phyloP scores from a whole-genome alignment of 1,140 invertebrate species.

The Macrocentrus cingulum region DNA sequence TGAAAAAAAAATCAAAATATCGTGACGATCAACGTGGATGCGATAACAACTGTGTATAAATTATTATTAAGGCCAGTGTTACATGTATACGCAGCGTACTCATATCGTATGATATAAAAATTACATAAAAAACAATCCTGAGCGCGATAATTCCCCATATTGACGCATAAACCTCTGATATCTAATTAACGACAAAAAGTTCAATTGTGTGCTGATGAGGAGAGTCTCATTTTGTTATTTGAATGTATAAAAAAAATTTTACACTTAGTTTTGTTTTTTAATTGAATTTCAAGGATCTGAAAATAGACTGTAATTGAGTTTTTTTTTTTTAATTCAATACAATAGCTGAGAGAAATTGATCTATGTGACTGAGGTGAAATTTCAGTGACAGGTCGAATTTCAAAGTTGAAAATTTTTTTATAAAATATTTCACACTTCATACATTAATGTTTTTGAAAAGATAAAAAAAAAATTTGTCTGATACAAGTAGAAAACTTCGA shows the following conservation, averaged over 20 bases:
- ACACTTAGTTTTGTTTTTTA: not conserved
- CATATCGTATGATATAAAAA: slow-evolving; percentile 52
- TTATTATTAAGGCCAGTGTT: slow-evolving; percentile 60
- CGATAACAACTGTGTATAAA: slow-evolving; percentile 55
- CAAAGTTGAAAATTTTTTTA: too few relatives aligned
- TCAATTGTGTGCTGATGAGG: not conserved
- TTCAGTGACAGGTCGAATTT: too few relatives aligned
- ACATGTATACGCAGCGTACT: slow-evolving; percentile 59
- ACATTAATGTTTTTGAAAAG: too few relatives aligned
- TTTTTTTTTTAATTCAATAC: not conserved
- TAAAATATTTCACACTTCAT: too few relatives aligned
- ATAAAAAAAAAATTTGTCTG: too few relatives aligned
- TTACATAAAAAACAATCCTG: slow-evolving; percentile 34
- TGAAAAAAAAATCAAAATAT: slow-evolving; percentile 29
- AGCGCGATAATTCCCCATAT: not conserved
- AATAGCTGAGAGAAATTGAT: too few relatives aligned
- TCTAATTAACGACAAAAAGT: not conserved
- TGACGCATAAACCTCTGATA: not conserved
- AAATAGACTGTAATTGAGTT: not conserved
- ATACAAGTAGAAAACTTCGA: too few relatives aligned
- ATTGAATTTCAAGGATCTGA: not conserved
- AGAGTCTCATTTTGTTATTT: not conserved
- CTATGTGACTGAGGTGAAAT: not conserved
- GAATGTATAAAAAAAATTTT: not conserved
- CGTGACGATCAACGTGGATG: slow-evolving; percentile 35